A percentile compares a stretch with the other conserved stretches of the same genome.
These are phyloP conservation scores for Epinephelus coioides DNA, from an alignment of 2,797 vertebrate species.

Conservation along the genomic window DNA sequence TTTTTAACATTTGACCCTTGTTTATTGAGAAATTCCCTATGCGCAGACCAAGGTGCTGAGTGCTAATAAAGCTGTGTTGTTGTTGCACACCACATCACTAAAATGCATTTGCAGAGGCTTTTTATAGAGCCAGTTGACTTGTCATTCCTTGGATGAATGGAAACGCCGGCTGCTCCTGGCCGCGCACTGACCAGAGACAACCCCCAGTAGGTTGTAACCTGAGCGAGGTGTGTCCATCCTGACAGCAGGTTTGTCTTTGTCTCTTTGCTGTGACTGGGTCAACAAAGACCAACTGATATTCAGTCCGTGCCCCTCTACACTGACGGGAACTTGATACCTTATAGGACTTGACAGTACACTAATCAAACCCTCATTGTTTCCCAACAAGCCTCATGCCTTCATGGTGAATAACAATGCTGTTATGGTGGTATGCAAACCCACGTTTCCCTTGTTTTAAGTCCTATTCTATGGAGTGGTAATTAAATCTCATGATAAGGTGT, in stretches of 20 bases:
- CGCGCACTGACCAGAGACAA: constrained; percentile 23
- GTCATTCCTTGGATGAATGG: constrained; percentile 24
- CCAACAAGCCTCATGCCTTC: neutral
- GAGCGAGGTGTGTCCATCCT: constrained; percentile 55
- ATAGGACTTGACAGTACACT: constrained; percentile 5
- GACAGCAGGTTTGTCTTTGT: constrained; percentile 59
- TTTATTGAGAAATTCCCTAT: constrained; percentile 16
- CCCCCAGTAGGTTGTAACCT: constrained; percentile 63
- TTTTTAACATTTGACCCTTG: constrained; percentile 29
- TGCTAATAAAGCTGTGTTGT: constrained; percentile 2
- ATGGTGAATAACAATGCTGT: constrained; percentile 5
- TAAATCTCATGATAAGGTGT: constrained; percentile 54
- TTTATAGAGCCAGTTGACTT: constrained; percentile 5
- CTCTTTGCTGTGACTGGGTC: constrained; percentile 45
- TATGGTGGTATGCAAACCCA: neutral
- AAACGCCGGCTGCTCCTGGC: constrained; percentile 11
- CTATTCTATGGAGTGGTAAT: constrained; percentile 48
- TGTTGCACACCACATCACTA: constrained; percentile 11
- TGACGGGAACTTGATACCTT: constrained; percentile 50
- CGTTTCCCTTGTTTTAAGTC: neutral
- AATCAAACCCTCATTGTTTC: constrained; percentile 41
- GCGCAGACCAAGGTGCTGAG: neutral
- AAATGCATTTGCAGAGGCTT: constrained; percentile 20
- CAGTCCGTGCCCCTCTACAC: constrained; percentile 19
- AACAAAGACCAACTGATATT: constrained; percentile 54